Evolutionary conservation across 2,888 invertebrate species (phyloP).

Genomic region (Pelosia muscerda): DNA sequence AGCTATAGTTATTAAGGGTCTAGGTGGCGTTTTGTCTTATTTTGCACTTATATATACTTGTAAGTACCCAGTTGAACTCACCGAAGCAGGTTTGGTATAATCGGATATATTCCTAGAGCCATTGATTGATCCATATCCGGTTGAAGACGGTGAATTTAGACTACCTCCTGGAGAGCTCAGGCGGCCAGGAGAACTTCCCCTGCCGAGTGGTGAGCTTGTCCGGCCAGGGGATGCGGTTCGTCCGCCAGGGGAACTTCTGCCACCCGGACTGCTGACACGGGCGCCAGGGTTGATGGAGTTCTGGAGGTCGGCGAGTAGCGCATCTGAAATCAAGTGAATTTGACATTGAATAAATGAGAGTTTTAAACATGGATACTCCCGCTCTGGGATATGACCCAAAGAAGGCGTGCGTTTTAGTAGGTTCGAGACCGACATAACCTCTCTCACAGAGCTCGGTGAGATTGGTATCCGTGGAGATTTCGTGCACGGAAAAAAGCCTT

Average conservation of each 20-base stretch:
- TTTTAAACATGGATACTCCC: not conserved
- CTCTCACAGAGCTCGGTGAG: no score
- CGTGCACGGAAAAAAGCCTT: no score
- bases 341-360: slow-evolving; percentile 11
- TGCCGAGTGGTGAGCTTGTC: slow-evolving; percentile 71
- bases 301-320: slow-evolving; percentile 97
- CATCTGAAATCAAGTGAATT: slow-evolving; percentile 90
- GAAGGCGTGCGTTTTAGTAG: no score
- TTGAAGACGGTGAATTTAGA: slow-evolving; percentile 84
- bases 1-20: not conserved
- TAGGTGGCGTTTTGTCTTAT: not conserved
- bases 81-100: slow-evolving; percentile 88
- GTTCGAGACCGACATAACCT: no score
- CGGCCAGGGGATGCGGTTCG: slow-evolving; percentile 62
- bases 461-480: no score
- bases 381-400: no score
- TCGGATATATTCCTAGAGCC: slow-evolving; percentile 87
- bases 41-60: no score
- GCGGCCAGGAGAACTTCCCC: slow-evolving; percentile 85
- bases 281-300: slow-evolving; percentile 93
- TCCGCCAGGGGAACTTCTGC: slow-evolving; percentile 84
- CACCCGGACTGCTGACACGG: slow-evolving; percentile 79
- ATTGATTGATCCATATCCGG: slow-evolving; percentile 93
- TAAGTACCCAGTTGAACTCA: slow-evolving; percentile 68
- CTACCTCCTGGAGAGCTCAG: slow-evolving; percentile 81